Base-by-base conservation (phyloP, 1,140 invertebrate genomes). In the Acyrthosiphon pisum region DNA sequence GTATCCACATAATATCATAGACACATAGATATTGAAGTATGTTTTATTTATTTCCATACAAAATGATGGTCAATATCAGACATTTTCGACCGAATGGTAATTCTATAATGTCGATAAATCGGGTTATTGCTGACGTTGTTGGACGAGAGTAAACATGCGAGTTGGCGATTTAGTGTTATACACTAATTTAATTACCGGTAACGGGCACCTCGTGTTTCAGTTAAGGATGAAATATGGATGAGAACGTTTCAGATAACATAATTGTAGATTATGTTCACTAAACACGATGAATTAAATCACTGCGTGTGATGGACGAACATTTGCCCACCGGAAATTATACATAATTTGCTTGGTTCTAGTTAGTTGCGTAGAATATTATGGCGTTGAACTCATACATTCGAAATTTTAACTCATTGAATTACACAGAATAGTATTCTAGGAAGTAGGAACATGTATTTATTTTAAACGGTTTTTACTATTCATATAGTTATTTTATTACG, bases 131-230 rank as follows among this genome's bases (percentile, higher is more conserved):
- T 11, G 30, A 11, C 48, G 48, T 37, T 35, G 20, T 53, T 53
- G n/a, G 20, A 53, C 20, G n/a, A 53, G 48, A 35, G 46, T 89
- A 89, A 53, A 23, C n/a, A 53, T 35, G 23, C 87, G 48, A 44
- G 41, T 14, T n/a, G 26, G 26, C 30, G 84, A 87, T 46, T 46
- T 87, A 46, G 23, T 87, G 30, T 87, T 30, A 46, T 30, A 46
- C 44, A 87, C n/a, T 53, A 53, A 89, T 89, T 89, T 89, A 89
- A 89, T 89, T 53, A 53, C n/a, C 48, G 46, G 87, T 53, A 88
- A 35, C 46, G 48, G 30, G 48, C 87, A 89, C 18, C 46, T 89
- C n/a, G 87, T 53, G 48, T 53, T 89, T 89, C n/a, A 53, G 30
- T 89, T 89, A 89, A 35, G 46, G 48, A 89, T 53, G n/a, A 89